These are phyloP conservation scores for Caiman crocodilus DNA, from an alignment of 2,797 vertebrate genomes.

Conservation along the genomic window DNA sequence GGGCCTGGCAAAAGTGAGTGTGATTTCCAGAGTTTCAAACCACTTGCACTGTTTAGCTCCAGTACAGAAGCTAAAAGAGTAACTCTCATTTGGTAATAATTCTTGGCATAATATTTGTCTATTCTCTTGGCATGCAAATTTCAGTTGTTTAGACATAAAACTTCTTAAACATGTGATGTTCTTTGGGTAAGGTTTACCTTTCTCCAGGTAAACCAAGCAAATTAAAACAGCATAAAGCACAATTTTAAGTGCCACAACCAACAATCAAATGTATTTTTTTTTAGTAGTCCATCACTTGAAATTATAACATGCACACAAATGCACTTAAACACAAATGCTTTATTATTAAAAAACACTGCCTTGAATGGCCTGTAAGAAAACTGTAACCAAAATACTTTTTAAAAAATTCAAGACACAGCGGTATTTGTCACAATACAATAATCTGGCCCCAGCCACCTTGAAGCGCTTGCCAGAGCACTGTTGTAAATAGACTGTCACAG, in stretches of 20 bases:
- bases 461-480: not conserved
- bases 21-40: not conserved
- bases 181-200: not conserved
- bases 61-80: not conserved
- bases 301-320: not conserved
- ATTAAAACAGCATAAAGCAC: not conserved
- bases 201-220: not conserved
- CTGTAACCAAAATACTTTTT: not conserved
- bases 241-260: not conserved
- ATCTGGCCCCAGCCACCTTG: not conserved
- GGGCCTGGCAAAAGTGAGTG: not conserved
- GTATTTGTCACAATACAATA: not conserved
- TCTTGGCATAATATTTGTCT: slow-evolving; percentile 33
- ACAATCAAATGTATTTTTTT: not conserved
- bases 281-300: not conserved
- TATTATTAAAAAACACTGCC: slow-evolving; percentile 68
- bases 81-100: not conserved
- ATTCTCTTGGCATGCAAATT: slow-evolving; percentile 37
- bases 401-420: not conserved
- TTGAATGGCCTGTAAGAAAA: slow-evolving; percentile 5
- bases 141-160: not conserved
- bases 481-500: not conserved
- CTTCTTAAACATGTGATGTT: not conserved
- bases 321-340: slow-evolving; percentile 58
- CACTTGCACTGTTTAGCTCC: not conserved